Base-by-base conservation (phyloP, 2,888 invertebrate species). In the Flexamia atlantica region DNA sequence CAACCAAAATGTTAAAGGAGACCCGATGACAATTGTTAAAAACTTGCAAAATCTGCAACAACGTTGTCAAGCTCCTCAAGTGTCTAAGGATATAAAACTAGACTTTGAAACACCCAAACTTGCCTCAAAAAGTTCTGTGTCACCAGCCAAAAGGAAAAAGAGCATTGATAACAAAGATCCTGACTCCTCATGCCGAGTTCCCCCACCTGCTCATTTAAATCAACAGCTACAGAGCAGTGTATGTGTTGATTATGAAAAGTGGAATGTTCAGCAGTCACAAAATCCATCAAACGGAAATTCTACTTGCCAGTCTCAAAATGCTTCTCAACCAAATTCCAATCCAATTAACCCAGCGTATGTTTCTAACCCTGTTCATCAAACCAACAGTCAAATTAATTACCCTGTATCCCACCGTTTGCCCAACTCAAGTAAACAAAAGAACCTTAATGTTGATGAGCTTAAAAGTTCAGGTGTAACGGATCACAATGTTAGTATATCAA, bases 181-280 rank as follows among this genome's bases (percentile, higher is more conserved):
- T 53, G 91, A 91, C 83, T 92, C 92, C 89, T 90, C 92, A 85
- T 91, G 92, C 87, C 92, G 95, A 88, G 93, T 95, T 87, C 95
- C 95, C 85, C 95, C 95, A 9, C 95, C 95, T 23, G 95, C 95
- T 4, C 95, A 95, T 89, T 94, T 85, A 81, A 87, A 87, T 81
- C 92, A 88, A 28, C 89, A 89, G 83, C 93, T 92, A 87, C 94
- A 94, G 89, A 94, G 94, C 89, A 93, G 94, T 86, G 94, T 93
- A 81, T 96, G 95, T 89, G 95, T 95, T 88, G 96, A 96, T 89
- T 95, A 95, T 88, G 96, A 95, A 88, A 92, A 95, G 87, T 96
- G 96, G 96, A 96, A 95, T 90, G 91, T 95, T 82, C 94, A 95
- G 53, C 92, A 93, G 10, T 93, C 94, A 23, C 92, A 93, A 32